A percentile compares a stretch with the other conserved stretches of the same genome.
Evolutionary conservation across 2,888 invertebrate species (phyloP).

Genomic region (Amiota communis): DNA sequence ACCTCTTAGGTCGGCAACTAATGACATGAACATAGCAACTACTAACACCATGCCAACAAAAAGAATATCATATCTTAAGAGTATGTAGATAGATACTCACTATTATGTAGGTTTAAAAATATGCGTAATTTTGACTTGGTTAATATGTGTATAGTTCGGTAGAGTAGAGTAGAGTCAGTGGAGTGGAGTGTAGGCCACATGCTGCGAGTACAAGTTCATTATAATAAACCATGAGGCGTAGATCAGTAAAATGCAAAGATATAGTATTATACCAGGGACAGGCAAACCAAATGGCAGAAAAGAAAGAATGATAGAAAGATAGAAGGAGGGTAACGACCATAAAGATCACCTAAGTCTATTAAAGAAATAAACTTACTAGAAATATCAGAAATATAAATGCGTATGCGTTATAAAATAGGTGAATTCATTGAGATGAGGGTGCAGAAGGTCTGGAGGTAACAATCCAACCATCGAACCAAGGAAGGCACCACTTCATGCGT

Average conservation of each 20-base stretch:
- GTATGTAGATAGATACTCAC: too few relatives aligned
- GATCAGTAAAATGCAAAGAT: slow-evolving; percentile 13
- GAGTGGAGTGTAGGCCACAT: slow-evolving; percentile 6
- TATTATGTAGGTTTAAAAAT: too few relatives aligned
- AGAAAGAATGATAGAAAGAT: not conserved
- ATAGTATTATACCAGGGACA: too few relatives aligned
- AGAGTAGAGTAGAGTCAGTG: not conserved
- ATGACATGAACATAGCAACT: slow-evolving; percentile 32
- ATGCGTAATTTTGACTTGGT: too few relatives aligned
- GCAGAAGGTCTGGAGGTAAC: slow-evolving; percentile 22
- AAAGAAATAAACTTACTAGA: slow-evolving; percentile 46
- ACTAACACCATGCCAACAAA: not conserved
- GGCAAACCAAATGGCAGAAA: slow-evolving; percentile 21
- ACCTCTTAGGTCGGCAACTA: too few relatives aligned
- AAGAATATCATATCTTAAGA: not conserved
- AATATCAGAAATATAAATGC: slow-evolving; percentile 58
- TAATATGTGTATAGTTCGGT: too few relatives aligned
- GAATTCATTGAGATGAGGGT: slow-evolving; percentile 56
- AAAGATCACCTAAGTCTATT: not conserved
- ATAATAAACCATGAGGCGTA: slow-evolving; percentile 35
- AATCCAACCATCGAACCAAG: slow-evolving; percentile 52
- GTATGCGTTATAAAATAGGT: slow-evolving; percentile 57
- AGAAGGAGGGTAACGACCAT: slow-evolving; percentile 1
- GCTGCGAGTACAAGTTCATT: slow-evolving; percentile 56
- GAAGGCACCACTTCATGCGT: slow-evolving; percentile 35